These are phyloP conservation scores for Teleogryllus occipitalis DNA, from an alignment of 1,140 invertebrate species.

Conservation along the genomic window DNA sequence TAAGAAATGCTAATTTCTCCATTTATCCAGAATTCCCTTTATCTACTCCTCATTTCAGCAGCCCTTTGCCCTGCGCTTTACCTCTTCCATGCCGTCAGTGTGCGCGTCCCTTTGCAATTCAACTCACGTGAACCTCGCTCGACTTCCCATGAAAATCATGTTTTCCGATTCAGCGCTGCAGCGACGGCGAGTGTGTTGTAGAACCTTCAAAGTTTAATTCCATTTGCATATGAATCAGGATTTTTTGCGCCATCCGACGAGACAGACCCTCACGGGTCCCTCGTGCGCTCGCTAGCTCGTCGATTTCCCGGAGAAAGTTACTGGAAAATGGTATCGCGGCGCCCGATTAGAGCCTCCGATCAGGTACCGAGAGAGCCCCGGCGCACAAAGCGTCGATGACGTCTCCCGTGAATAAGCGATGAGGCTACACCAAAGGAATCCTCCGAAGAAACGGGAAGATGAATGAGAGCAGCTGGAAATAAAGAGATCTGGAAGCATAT, in stretches of 20 bases:
- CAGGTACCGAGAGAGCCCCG: neutral
- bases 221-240: constrained; percentile 1
- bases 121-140: neutral
- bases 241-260: neutral
- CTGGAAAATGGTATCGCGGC: neutral
- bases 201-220: constrained; percentile 5
- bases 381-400: neutral
- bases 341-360: neutral
- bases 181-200: neutral
- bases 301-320: neutral
- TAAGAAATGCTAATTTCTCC: no score
- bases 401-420: neutral
- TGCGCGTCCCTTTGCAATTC: neutral
- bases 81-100: neutral
- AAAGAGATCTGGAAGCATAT: no score
- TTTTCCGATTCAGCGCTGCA: neutral
- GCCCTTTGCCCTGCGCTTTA: neutral
- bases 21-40: no score
- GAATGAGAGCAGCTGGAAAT: neutral
- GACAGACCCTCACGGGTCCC: neutral
- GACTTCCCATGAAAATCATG: neutral
- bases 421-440: neutral
- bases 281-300: neutral
- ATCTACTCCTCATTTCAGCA: no score
- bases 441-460: neutral